Evolutionary conservation across 2,888 invertebrate genomes (phyloP).

Genomic region (Tuberolachnus salignus): DNA sequence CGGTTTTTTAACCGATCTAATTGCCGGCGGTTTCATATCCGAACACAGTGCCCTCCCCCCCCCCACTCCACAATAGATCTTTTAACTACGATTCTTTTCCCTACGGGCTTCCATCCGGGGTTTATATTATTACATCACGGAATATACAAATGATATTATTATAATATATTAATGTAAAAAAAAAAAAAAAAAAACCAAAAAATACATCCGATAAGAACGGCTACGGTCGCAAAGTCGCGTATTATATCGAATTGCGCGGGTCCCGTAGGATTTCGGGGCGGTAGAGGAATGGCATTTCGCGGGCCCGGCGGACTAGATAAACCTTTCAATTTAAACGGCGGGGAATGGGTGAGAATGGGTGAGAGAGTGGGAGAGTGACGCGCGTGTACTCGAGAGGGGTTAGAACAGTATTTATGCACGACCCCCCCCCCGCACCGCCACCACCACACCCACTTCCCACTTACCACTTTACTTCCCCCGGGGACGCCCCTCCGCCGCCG

Average conservation of each 20-base stretch:
- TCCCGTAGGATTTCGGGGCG: neutral
- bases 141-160: too few relatives aligned
- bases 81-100: too few relatives aligned
- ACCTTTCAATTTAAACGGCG: slow-evolving; percentile 49
- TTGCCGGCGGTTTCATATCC: too few relatives aligned
- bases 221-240: neutral
- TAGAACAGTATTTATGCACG: slow-evolving; percentile 11
- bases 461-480: slow-evolving; percentile 8
- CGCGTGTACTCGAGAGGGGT: slow-evolving; percentile 20
- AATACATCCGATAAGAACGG: too few relatives aligned
- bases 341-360: too few relatives aligned
- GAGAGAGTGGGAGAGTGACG: slow-evolving; percentile 1
- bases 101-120: too few relatives aligned
- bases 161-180: too few relatives aligned
- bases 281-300: neutral
- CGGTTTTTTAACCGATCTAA: too few relatives aligned
- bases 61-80: too few relatives aligned
- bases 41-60: too few relatives aligned
- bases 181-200: too few relatives aligned
- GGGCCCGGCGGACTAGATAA: slow-evolving; percentile 15
- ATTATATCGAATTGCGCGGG: neutral
- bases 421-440: slow-evolving; percentile 5
- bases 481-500: neutral
- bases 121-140: too few relatives aligned
- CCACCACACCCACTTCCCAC: neutral